Base-by-base conservation (phyloP, 2,797 vertebrate species). In the Valencia hispanica region DNA sequence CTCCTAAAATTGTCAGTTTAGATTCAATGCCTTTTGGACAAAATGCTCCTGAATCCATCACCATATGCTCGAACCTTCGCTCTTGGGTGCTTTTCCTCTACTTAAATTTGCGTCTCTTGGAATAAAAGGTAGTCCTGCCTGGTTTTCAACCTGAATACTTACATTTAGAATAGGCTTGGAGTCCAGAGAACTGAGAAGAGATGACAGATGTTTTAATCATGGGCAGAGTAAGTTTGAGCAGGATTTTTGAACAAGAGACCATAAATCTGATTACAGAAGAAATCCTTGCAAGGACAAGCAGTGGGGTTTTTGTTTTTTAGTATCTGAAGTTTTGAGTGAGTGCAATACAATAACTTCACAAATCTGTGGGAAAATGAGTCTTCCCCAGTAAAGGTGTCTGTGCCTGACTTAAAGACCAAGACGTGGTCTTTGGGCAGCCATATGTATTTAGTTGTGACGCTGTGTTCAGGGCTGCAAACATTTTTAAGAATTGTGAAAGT, bases 401-500 rank as follows among this genome's bases (percentile, higher is more conserved):
- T 70, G 82, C 79, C 81, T 70, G 41, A 80, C 61, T 66, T 68
- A 71, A 68, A 77, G 79, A 66, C 74, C 68, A 72, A 68, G 32
- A n/a, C 51, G 0, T 34, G 72, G 78, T 86, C 74, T 88, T 74
- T 61, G 77, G 86, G 87, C 32, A 88, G 86, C 81, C 85, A 82
- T 55, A 30, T 85, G 83, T 86, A 39, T 65, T 9, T 25, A 25
- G 61, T 12, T 36, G 76, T 68, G 69, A 81, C 78, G 84, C 86
- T 84, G 79, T 84, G 41, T 84, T 83, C 74, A 47, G 78, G 77
- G 77, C 72, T 80, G 70, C 6, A 25, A 76, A 81, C 87, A 79
- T 81, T 80, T 90, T 79, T 77, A 72, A 83, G 72, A 89, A 66
- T 85, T 80, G 70, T 82, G 59, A 78, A 74, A 81, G 83, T 88